Evolutionary conservation across 2,888 invertebrate species (phyloP).

Genomic region (Sussaba pulchella): DNA sequence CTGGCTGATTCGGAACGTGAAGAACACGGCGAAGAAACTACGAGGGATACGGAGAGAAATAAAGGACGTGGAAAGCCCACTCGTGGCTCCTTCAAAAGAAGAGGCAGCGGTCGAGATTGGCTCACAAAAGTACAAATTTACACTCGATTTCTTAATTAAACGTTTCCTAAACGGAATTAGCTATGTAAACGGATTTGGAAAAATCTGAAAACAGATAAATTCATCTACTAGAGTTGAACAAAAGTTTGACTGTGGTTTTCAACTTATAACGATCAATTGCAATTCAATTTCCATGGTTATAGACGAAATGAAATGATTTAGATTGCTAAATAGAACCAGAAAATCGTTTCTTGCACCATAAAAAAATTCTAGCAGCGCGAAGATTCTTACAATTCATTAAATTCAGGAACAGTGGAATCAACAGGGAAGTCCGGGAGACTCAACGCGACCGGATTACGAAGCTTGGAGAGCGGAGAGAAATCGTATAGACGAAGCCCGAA

Average conservation of each 20-base stretch:
- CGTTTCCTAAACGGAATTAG: too few species aligned
- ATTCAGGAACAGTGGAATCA: conserved; percentile 61
- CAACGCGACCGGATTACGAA: conserved; percentile 80
- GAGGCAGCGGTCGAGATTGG: conserved; percentile 69
- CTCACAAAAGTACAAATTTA: conserved; percentile 46
- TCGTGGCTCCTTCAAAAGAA: conserved; percentile 72
- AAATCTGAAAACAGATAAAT: too few species aligned
- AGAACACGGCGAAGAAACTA: conserved; percentile 69
- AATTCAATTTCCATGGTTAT: too few species aligned
- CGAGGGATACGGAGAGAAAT: conserved; percentile 73
- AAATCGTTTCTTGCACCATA: too few species aligned
- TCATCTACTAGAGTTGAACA: too few species aligned
- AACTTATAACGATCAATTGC: too few species aligned
- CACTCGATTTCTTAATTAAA: neutral
- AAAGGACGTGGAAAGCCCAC: conserved; percentile 72
- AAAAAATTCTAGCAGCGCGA: neutral
- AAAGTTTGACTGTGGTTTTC: too few species aligned
- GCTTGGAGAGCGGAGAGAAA: conserved; percentile 84
- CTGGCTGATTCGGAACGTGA: conserved; percentile 84
- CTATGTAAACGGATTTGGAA: too few species aligned
- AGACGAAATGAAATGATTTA: too few species aligned
- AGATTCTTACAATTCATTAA: neutral
- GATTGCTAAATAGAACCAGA: too few species aligned
- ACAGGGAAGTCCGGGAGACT: conserved; percentile 42
- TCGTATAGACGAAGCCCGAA: conserved; percentile 83